Base-by-base conservation (phyloP, 1,140 invertebrate genomes). In the Chrysomallon squamiferum region DNA sequence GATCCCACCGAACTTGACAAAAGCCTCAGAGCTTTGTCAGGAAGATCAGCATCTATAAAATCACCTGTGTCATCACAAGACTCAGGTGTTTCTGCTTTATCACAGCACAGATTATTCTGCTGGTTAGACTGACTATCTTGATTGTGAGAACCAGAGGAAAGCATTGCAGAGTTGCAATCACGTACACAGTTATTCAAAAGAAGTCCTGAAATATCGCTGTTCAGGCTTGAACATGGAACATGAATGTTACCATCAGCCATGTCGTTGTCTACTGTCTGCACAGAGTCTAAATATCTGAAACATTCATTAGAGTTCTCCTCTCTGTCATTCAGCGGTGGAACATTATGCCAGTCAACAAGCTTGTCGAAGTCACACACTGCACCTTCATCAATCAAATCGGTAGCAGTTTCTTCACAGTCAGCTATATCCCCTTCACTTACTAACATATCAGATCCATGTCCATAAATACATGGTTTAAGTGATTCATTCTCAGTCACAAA, bases 31-130 rank as follows among this genome's bases (percentile, higher is more conserved):
- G 71, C 69, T 61, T 73, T 68, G 54, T 74, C 63, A 15, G 79
- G 79, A 47, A 82, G 68, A 64, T 82, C 80, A 52, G 80, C 72
- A 64, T 82, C 80, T 64, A 82, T 82, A 66, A 79, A 82, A 64
- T 82, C 80, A n/a, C 80, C 80, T 45, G 75, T 71, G 50, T 81
- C 80, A 43, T 82, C 80, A 62, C 68, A 66, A 66, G 58, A 71
- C 32, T 78, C 76, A 20, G 57, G 50, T 18, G 33, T 52, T 18
- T 49, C 38, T 38, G 38, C 3, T 7, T 38, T 38, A 38, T 38
- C 35, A 38, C 35, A 38, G 35, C 15, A 38, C 15, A 38, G 15
- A 15, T 38, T 38, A 38, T 15, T 38, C 5, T 38, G 35, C 35
- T 38, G 35, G 35, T 15, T 38, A 5, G 35, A 5, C 5, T 38